A percentile compares a stretch with the other conserved stretches of the same genome.
These are phyloP conservation scores for Drosophila subobscura DNA, from an alignment of 1,140 invertebrate species.

Conservation along the genomic window DNA sequence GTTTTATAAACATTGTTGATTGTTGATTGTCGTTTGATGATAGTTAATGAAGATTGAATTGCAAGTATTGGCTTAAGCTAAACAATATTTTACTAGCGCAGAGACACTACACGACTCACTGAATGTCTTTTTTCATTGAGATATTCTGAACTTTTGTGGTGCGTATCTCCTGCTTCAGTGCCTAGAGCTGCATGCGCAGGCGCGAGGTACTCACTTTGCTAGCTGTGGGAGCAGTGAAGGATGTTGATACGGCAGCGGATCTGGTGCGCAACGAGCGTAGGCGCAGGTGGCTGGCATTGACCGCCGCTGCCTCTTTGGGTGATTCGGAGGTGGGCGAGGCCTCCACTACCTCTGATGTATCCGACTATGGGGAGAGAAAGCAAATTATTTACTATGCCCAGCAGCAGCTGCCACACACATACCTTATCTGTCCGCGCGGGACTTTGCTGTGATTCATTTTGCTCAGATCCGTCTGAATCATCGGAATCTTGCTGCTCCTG, in stretches of 20 bases:
- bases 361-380: slow-evolving; percentile 19
- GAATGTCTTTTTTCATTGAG: slow-evolving; percentile 1
- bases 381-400: not conserved
- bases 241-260: slow-evolving; percentile 15
- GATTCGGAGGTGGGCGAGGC: slow-evolving; percentile 49
- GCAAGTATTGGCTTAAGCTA: slow-evolving; percentile 37
- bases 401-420: not conserved
- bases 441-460: not conserved
- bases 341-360: slow-evolving; percentile 62
- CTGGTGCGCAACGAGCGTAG: slow-evolving; percentile 52
- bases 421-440: slow-evolving; percentile 6
- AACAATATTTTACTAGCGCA: not conserved
- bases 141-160: not conserved
- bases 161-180: slow-evolving; percentile 22
- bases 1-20: slow-evolving; percentile 50
- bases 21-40: slow-evolving; percentile 32
- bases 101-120: slow-evolving; percentile 16
- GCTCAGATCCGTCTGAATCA: not conserved
- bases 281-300: slow-evolving; percentile 40
- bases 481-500: not conserved
- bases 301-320: not conserved
- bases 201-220: slow-evolving; percentile 73
- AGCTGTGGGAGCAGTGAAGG: slow-evolving; percentile 12
- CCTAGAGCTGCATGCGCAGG: slow-evolving; percentile 62
- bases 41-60: slow-evolving; percentile 35